Evolutionary conservation across 2,797 vertebrate genomes (phyloP).

Genomic region (Morus bassanus): DNA sequence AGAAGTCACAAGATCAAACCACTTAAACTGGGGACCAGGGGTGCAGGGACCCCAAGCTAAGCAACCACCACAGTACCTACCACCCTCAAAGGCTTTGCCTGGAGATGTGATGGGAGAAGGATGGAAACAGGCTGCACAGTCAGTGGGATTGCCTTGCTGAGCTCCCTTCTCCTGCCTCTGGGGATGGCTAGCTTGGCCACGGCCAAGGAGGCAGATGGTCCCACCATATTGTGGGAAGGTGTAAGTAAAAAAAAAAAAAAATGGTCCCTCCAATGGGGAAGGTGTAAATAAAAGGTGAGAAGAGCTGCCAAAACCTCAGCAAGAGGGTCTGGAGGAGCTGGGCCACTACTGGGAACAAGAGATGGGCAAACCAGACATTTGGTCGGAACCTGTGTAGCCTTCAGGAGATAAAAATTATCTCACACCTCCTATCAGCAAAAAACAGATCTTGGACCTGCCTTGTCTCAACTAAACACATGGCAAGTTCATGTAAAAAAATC

Average conservation of each 20-base stretch:
- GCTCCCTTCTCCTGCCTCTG: background rate
- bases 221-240: background rate
- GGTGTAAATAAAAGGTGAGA: background rate
- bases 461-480: background rate
- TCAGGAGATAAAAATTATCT: background rate
- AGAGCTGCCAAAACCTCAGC: background rate
- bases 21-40: background rate
- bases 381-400: background rate
- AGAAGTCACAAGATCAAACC: background rate
- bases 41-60: background rate
- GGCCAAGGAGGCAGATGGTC: background rate
- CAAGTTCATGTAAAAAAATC: background rate
- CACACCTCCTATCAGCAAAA: background rate
- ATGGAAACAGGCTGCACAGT: background rate
- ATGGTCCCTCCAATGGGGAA: background rate
- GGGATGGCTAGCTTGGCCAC: background rate
- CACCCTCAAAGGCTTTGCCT: background rate
- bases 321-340: background rate
- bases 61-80: background rate
- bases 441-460: background rate
- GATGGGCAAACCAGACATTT: background rate
- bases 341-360: background rate
- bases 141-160: background rate
- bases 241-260: background rate
- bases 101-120: background rate